Conservation (phyloP, 2,113 vertebrate genomes). For the Serilophus lunatus region DNA sequence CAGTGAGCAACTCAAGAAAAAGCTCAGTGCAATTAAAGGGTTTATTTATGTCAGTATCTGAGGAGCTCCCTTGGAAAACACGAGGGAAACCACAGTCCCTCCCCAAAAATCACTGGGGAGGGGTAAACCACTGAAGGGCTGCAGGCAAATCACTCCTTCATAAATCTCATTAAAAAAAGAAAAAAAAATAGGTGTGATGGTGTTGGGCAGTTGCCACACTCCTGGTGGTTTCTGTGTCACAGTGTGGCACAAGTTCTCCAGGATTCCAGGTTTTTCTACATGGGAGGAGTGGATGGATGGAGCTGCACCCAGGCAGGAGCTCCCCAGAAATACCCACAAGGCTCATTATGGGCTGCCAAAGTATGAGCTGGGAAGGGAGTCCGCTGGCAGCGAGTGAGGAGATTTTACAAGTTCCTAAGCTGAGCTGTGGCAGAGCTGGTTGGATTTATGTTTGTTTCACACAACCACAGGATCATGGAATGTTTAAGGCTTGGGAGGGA, state of each 20-base stretch:
- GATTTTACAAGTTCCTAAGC: accelerated
- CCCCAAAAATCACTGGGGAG: background rate
- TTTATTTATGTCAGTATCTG: accelerated
- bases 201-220: background rate
- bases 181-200: background rate
- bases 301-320: background rate
- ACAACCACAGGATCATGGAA: background rate
- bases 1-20: background rate
- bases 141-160: background rate
- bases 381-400: background rate
- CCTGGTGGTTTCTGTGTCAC: background rate
- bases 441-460: background rate
- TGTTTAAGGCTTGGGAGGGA: background rate
- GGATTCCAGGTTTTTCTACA: background rate
- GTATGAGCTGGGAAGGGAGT: background rate
- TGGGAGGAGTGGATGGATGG: accelerated
- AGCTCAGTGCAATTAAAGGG: background rate
- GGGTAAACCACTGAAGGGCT: background rate
- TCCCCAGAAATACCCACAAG: background rate
- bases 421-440: background rate
- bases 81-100: accelerated
- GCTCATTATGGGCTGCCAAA: background rate
- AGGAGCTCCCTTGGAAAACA: background rate
- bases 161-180: accelerated
- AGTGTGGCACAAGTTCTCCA: background rate